Conservation (phyloP, 2,113 vertebrate species). For the Thymallus thymallus region DNA sequence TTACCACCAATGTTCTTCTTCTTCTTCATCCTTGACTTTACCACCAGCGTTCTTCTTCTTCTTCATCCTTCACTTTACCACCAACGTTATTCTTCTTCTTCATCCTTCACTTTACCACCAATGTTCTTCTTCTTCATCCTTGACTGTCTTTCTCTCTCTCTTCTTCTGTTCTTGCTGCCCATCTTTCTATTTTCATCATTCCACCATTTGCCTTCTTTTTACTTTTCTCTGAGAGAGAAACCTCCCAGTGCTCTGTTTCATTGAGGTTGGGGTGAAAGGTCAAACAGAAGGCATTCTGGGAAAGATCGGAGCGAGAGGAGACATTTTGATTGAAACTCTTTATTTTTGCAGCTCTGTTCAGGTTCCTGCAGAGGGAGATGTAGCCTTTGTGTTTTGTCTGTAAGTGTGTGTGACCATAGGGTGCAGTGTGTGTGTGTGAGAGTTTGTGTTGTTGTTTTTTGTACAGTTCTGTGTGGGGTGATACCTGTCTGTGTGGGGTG, state of each 20-base stretch:
- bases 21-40: neutral
- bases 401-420: conserved; percentile 49
- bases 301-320: conserved; percentile 17
- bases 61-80: too few relatives aligned
- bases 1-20: too few relatives aligned
- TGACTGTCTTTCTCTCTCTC: neutral
- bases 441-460: conserved; percentile 7
- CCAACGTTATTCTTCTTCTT: too few relatives aligned
- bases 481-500: neutral
- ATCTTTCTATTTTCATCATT: conserved; percentile 16
- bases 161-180: neutral
- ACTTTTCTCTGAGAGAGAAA: neutral
- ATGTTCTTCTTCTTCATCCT: neutral
- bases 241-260: neutral
- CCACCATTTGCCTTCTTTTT: neutral
- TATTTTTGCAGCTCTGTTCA: conserved; percentile 63
- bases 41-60: neutral
- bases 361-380: conserved; percentile 67
- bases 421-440: conserved; percentile 35
- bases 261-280: conserved; percentile 21
- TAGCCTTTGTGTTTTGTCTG: conserved; percentile 55
- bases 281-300: conserved; percentile 5
- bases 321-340: conserved; percentile 34
- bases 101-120: neutral
- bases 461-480: neutral